Evolutionary conservation across 2,888 invertebrate species (phyloP), one percentile per base, ranked within the genome.

Genomic region (Ophion ellenae): DNA sequence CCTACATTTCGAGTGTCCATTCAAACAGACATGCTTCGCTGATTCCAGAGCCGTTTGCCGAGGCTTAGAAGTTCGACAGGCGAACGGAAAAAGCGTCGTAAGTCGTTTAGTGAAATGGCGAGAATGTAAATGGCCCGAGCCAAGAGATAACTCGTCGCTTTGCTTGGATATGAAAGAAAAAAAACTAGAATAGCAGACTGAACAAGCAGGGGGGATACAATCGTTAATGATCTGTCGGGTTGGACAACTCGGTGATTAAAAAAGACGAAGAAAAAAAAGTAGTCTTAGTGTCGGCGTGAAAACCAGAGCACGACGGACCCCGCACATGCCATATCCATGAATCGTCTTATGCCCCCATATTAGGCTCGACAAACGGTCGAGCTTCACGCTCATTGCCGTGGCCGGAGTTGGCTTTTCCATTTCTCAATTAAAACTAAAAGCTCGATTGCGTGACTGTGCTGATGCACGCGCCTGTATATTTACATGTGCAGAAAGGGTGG

Each of bases 341-440:
- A 70, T 73, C 7, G 61, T 61, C 77, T 79, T 64, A 78, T 74
- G 75, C 59, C 40, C 47, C 53, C 57, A 61, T 32, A 75, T 61
- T n/a, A 59, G 28, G 71, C 36, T 63, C 53, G 59, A 32, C 73
- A 67, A 86, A 83, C 77, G 83, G 79, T 73, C 71, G 76, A 83
- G 85, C 85, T 85, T 85, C 85, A 80, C 85, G 83, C 85, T 80
- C 67, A 59, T 75, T 75, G 79, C 66, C 64, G 63, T 71, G 64
- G 75, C 75, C 67, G 66, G 71, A 69, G 74, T 67, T 57, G n/a
- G 59, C 69, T 86, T 73, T 80, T 81, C 73, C 76, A 74, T 86
- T 83, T 78, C 32, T 45, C 66, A 77, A 86, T 83, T 81, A 86
- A 86, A 83, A 86, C 77, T 81, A 67, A 83, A 83, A 83, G 86